These are phyloP conservation scores for Halictus quadricinctus DNA, from an alignment of 2,888 invertebrate genomes.

Conservation along the genomic window DNA sequence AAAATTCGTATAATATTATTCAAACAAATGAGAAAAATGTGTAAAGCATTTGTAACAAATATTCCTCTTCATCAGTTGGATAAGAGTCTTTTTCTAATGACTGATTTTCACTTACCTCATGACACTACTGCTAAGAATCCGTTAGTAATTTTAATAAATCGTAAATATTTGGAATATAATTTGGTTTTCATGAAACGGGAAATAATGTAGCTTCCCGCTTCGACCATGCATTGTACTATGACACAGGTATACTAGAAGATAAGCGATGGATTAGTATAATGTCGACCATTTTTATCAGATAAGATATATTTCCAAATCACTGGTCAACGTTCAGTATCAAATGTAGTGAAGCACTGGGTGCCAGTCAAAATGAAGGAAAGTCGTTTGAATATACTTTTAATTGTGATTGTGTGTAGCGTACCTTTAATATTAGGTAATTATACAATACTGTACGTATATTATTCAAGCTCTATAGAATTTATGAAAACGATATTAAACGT, in stretches of 20 bases:
- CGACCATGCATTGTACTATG: not conserved
- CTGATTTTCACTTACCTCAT: slow-evolving; percentile 51
- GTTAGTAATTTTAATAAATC: slow-evolving; percentile 47
- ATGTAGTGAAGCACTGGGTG: not conserved
- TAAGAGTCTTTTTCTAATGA: slow-evolving; percentile 55
- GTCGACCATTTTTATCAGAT: slow-evolving; percentile 58
- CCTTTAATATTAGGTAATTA: slow-evolving; percentile 45
- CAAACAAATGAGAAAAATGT: slow-evolving; percentile 43
- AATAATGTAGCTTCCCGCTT: not conserved
- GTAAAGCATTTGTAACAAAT: slow-evolving; percentile 55
- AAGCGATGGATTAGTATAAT: not conserved
- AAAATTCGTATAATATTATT: slow-evolving; percentile 50
- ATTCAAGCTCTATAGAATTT: not conserved
- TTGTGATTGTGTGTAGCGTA: not conserved
- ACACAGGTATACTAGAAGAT: slow-evolving; percentile 11
- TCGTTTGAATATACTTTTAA: slow-evolving; percentile 18
- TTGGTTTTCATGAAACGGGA: not conserved
- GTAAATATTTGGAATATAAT: slow-evolving; percentile 35
- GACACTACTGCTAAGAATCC: slow-evolving; percentile 30
- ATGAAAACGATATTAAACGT: not conserved
- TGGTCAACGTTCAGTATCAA: no score
- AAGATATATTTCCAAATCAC: slow-evolving; percentile 16
- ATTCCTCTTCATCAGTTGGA: slow-evolving; percentile 45
- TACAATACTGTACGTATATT: not conserved
- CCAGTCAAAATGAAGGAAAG: slow-evolving; percentile 39